phyloP scores from a whole-genome alignment of 2,113 vertebrate genomes.

The Pungitius pungitius region DNA sequence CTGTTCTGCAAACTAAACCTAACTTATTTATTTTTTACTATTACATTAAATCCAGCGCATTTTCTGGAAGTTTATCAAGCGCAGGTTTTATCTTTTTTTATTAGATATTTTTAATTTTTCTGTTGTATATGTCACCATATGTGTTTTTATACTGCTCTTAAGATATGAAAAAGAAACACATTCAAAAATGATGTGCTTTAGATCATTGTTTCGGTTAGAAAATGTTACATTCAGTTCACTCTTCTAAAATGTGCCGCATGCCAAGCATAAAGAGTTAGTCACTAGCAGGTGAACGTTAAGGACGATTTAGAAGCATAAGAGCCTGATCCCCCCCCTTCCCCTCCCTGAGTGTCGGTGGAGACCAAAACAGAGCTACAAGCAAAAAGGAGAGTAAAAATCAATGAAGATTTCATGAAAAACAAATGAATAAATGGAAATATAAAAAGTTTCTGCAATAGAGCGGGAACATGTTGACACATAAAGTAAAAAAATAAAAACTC shows the following conservation, averaged over 20 bases:
- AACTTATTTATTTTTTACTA: too few relatives aligned
- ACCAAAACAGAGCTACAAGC: neutral
- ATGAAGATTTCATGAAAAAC: neutral
- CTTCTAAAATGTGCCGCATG: neutral
- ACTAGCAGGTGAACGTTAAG: neutral
- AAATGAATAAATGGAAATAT: neutral
- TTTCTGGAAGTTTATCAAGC: too few relatives aligned
- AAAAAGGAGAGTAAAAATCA: neutral
- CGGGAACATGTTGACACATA: neutral
- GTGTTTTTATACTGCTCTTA: neutral
- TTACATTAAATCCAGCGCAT: too few relatives aligned
- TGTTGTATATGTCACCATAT: neutral
- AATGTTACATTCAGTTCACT: neutral
- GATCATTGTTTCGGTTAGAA: neutral
- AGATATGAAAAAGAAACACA: neutral
- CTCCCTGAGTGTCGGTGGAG: neutral
- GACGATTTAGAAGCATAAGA: neutral
- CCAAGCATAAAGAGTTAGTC: neutral
- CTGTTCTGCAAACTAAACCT: too few relatives aligned
- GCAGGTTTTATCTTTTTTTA: too few relatives aligned
- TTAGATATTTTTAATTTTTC: too few relatives aligned
- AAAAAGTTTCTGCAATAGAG: neutral
- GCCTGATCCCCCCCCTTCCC: neutral
- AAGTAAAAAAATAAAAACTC: slow-evolving; percentile 7
- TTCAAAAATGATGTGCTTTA: neutral